Conservation (phyloP, 2,113 vertebrate genomes). For the Saccopteryx leptura region DNA sequence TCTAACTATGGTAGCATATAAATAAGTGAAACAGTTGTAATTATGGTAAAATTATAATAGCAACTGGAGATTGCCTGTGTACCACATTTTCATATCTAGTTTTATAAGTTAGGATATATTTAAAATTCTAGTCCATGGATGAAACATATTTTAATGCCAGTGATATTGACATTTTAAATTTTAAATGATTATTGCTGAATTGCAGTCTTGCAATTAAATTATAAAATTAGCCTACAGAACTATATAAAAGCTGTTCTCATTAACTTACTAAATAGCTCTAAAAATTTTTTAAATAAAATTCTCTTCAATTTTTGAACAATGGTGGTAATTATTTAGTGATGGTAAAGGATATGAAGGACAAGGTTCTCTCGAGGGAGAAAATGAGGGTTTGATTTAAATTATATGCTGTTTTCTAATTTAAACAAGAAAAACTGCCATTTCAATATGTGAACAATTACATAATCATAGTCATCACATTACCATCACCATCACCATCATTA, state of each 20-base stretch:
- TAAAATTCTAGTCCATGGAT: conserved; percentile 4
- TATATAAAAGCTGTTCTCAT: conserved; percentile 31
- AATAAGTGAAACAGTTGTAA: neutral
- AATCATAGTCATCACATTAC: neutral
- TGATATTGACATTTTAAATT: conserved; percentile 56
- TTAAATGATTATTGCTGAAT: conserved; percentile 51
- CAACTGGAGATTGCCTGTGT: neutral
- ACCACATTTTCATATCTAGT: conserved; percentile 9
- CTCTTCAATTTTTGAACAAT: conserved; percentile 55
- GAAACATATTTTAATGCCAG: conserved; percentile 34
- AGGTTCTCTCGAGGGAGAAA: neutral
- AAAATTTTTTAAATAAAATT: conserved; percentile 58
- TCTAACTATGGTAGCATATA: conserved; percentile 16
- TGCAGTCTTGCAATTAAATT: conserved; percentile 49
- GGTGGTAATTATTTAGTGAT: conserved; percentile 33
- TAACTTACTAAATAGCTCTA: conserved; percentile 58
- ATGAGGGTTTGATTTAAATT: conserved; percentile 41
- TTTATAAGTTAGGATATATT: conserved; percentile 9
- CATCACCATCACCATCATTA: neutral
- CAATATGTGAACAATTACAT: conserved; percentile 7
- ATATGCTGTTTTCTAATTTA: neutral
- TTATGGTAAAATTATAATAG: neutral
- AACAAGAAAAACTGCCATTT: conserved; percentile 32
- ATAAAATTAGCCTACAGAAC: conserved; percentile 17
- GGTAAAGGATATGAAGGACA: neutral